Base-by-base conservation (phyloP, 2,113 vertebrate genomes). In the Mixornis gularis region DNA sequence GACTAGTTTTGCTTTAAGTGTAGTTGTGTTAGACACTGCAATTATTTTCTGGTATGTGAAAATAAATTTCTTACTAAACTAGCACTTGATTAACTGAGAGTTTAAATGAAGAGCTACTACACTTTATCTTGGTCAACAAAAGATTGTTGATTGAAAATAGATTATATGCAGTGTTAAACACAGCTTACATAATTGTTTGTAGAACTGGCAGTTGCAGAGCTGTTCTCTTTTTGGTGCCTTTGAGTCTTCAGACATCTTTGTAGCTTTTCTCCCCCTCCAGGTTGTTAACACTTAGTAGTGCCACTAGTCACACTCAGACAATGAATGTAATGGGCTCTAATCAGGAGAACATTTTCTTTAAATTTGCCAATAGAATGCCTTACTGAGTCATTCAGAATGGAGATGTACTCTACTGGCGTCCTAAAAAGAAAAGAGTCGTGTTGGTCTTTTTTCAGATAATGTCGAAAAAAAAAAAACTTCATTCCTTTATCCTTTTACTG, bases 51-150 rank as follows among this genome's bases (percentile, higher is more conserved):
- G 96, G 98, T 97, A 97, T 93, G 78, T 98, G 95, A 96, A 97
- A 98, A 98, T 98, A 98, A 98, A 98, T 98, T 98, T 98, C 95
- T 95, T 98, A 98, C 96, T 97, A 97, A 98, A 98, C 92, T 96
- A 97, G 96, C 96, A 97, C 88, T 97, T 97, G 96, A 96, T 97
- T 92, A 97, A 97, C 79, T 84, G 94, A 94, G 96, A 95, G 91
- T 97, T 95, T 89, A 96, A 96, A 81, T 95, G 95, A 97, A 97
- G 94, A 93, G 90, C 91, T 95, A 97, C 83, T 92, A 82, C 65
- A 63, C 91, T 95, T 82, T 94, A 83, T 87, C 90, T 96, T 92
- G 16, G 76, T 94, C 89, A 96, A 49, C 91, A 87, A 91, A 91
- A 94, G 90, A 91, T 72, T 93, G 91, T 86, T 96, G 83, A 97